Percentiles rank a stretch among this genome's conserved stretches.
Conservation (phyloP, 2,888 invertebrate species). For the Chaetoderma sp. region DNA sequence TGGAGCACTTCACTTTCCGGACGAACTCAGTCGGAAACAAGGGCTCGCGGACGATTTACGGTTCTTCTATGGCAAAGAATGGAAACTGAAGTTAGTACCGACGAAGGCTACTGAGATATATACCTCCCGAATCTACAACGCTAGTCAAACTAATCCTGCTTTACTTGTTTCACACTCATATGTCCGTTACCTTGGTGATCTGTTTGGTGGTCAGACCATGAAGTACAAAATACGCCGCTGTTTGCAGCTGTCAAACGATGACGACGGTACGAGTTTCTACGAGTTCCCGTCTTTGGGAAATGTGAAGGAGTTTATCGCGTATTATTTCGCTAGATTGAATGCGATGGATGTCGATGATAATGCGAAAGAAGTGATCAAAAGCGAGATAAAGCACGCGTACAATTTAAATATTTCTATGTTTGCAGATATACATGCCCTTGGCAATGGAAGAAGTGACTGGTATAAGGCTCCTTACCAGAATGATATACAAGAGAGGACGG, state of each 20-base stretch:
- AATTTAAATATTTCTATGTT: conserved; percentile 31
- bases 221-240: conserved; percentile 26
- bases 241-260: conserved; percentile 13
- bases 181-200: conserved; percentile 45
- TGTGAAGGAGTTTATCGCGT: conserved; percentile 26
- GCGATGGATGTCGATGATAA: conserved; percentile 14
- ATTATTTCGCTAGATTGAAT: conserved; percentile 30
- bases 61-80: conserved; percentile 40
- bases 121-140: conserved; percentile 30
- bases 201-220: conserved; percentile 47
- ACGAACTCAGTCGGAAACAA: conserved; percentile 28
- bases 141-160: conserved; percentile 26
- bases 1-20: conserved; percentile 21
- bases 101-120: conserved; percentile 33
- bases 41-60: conserved; percentile 39
- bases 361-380: background rate
- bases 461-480: too few species aligned
- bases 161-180: conserved; percentile 40
- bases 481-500: too few species aligned
- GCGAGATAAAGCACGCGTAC: conserved; percentile 26
- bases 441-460: too few species aligned
- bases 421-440: conserved; percentile 20
- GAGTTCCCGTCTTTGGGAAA: conserved; percentile 23
- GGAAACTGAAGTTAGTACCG: conserved; percentile 23
- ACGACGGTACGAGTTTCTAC: conserved; percentile 32